Conservation (phyloP, 2,888 invertebrate species). For the Troilus luridus region DNA sequence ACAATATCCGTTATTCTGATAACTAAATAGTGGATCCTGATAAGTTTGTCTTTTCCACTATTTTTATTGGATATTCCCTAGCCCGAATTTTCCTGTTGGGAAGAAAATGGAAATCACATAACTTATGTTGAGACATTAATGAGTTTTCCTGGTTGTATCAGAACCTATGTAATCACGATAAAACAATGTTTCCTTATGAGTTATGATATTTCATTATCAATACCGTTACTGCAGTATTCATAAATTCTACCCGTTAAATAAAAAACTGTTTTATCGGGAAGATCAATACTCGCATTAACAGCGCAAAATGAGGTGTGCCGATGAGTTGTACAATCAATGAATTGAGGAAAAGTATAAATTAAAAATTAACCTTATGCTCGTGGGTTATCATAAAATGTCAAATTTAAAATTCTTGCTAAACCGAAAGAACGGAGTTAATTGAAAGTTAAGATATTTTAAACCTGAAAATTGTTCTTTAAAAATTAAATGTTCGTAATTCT, state of each 20-base stretch:
- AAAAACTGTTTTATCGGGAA: too few species aligned
- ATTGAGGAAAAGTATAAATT: too few species aligned
- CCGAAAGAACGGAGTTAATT: too few species aligned
- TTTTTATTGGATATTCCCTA: not conserved
- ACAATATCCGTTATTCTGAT: not conserved
- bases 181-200: not conserved
- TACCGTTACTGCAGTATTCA: not conserved
- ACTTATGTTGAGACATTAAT: not conserved
- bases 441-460: too few species aligned
- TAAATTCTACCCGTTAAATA: not conserved
- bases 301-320: too few species aligned
- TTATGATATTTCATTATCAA: not conserved
- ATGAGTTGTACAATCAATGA: too few species aligned
- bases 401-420: too few species aligned
- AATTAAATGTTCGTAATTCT: too few species aligned
- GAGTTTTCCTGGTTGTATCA: not conserved
- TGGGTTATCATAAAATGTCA: too few species aligned
- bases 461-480: too few species aligned
- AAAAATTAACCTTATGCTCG: too few species aligned
- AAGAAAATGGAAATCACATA: conserved; percentile 2
- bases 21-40: not conserved
- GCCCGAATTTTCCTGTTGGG: not conserved
- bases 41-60: not conserved
- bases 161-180: not conserved
- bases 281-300: too few species aligned